Base-by-base conservation (phyloP, 2,888 invertebrate genomes). In the Antheraea assamensis region DNA sequence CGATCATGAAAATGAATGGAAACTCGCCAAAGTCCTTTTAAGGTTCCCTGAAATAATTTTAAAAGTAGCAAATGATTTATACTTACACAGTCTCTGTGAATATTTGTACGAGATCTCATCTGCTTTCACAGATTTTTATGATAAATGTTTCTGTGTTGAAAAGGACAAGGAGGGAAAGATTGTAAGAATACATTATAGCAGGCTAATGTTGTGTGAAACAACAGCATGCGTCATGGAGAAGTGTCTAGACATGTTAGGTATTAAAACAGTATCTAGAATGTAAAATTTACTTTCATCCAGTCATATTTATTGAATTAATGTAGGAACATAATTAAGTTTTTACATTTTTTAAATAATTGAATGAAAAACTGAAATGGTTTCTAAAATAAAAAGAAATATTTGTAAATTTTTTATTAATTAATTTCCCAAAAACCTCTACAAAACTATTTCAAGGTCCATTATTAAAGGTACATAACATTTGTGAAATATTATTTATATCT, bases 51-150 rank as follows among this genome's bases (percentile, higher is more conserved):
- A 99, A 89, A 95, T 98, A 5, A 95, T 99, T 66, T 87, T 97
- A 0, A 97, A 97, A 88, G 97, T 98, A 55, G 95, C 97, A 0
- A 97, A 96, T 80, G 98, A 99, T 86, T 93, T 99, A 42, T 96
- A 95, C 77, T 87, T 99, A 73, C 99, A 99, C 90, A 96, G 96
- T 72, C 93, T 99, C 47, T 99, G 99, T 88, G 99, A 99, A 87
- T 99, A 97, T 90, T 95, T 99, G 77, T 99, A 99, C 92, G 99
- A 99, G 85, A 96, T 99, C 74, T 96, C 98, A n/a, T 97, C 98
- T 8, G 95, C 96, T 2, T 99, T 99, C 88, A 97, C 98, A 0
- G 99, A 99, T 88, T 99, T 99, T 91, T 99, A 99, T 90, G 99
- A 99, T 87, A 96, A 95, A 82, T 99, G 99, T 90, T 99, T 99